phyloP scores from a whole-genome alignment of 2,797 vertebrate genomes.

The Pangasius macronema region DNA sequence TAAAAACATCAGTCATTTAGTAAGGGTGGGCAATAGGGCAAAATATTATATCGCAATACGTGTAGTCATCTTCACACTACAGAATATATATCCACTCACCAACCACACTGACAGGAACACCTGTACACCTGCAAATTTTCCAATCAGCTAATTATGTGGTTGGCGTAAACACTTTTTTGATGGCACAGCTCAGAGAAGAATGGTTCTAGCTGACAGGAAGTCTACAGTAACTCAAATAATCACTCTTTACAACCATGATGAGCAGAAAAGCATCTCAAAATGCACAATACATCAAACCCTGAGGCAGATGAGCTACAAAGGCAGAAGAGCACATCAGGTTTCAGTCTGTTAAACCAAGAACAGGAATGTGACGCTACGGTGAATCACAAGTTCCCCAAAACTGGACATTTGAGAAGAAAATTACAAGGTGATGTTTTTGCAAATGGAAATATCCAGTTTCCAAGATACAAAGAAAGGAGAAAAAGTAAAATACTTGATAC shows the following conservation, averaged over 20 bases:
- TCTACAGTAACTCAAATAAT: neutral
- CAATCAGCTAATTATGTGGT: neutral
- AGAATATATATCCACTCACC: neutral
- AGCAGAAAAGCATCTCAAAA: neutral
- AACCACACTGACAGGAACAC: neutral
- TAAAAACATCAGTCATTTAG: neutral
- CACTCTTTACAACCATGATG: neutral
- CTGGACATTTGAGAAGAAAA: neutral
- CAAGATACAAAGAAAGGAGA: neutral
- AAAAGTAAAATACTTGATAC: neutral
- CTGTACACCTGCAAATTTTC: neutral
- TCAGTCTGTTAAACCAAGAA: neutral
- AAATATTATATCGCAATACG: neutral
- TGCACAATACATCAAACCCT: neutral
- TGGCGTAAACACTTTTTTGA: neutral
- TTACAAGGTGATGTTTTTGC: neutral
- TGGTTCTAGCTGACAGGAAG: neutral
- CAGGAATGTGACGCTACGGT: neutral
- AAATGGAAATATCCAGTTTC: neutral
- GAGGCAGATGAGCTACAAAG: neutral
- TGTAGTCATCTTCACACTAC: neutral
- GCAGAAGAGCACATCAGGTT: neutral
- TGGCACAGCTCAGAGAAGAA: neutral
- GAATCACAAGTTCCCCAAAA: neutral
- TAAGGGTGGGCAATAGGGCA: neutral